Evolutionary conservation across 2,888 invertebrate genomes (phyloP).

Genomic region (Pterostichus madidus): DNA sequence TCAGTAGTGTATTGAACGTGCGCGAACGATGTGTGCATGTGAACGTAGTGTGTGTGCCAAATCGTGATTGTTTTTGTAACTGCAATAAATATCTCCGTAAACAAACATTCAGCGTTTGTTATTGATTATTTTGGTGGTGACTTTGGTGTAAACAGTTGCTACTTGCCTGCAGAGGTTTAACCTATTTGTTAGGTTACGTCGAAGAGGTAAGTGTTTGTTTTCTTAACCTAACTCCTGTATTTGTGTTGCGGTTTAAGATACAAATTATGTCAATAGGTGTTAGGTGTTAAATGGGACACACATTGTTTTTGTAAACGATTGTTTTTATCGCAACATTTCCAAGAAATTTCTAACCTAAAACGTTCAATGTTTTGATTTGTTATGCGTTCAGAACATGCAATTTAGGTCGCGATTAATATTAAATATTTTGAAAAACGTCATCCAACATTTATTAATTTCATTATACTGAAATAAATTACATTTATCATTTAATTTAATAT

Average conservation of each 20-base stretch:
- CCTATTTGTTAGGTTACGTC: slow-evolving; percentile 18
- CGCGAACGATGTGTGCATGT: slow-evolving; percentile 52
- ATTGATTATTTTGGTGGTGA: slow-evolving; percentile 49
- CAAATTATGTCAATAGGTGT: background rate
- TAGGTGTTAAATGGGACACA: background rate
- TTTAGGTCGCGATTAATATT: no score
- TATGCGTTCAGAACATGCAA: no score
- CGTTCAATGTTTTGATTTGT: no score
- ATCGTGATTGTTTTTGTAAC: slow-evolving; percentile 37
- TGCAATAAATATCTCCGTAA: slow-evolving; percentile 27
- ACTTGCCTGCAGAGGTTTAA: slow-evolving; percentile 3
- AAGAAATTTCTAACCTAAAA: no score
- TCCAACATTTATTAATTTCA: no score
- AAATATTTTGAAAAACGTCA: no score
- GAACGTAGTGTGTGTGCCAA: slow-evolving; percentile 35
- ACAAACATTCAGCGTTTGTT: slow-evolving; percentile 34
- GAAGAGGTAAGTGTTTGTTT: slow-evolving; percentile 30
- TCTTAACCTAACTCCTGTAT: slow-evolving; percentile 33
- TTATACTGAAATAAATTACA: no score
- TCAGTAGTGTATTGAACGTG: slow-evolving; percentile 59
- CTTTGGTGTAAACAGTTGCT: slow-evolving; percentile 25
- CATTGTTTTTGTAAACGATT: no score
- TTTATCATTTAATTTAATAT: no score
- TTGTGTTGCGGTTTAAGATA: background rate
- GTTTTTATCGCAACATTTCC: no score